phyloP scores from a whole-genome alignment of 2,888 invertebrate genomes.

The Limnephilus auricula region DNA sequence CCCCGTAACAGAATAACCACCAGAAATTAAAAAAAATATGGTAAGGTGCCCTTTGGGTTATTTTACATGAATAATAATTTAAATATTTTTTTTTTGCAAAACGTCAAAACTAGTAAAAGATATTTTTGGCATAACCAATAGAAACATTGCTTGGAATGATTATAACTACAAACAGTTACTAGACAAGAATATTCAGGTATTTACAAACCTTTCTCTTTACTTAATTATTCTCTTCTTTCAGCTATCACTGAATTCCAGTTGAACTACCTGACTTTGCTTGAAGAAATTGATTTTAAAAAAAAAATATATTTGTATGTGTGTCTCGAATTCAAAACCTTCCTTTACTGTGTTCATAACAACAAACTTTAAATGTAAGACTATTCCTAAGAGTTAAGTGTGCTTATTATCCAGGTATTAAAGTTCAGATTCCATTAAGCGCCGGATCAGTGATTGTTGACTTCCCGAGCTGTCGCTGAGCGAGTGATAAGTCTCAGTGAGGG shows the following conservation, averaged over 20 bases:
- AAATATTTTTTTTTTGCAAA: neutral
- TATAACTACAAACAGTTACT: neutral
- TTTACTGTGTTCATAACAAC: neutral
- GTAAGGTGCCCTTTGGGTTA: neutral
- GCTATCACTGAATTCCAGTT: neutral
- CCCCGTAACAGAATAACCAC: neutral
- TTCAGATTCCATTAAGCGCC: neutral
- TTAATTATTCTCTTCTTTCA: neutral
- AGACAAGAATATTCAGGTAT: neutral
- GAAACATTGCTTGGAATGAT: neutral
- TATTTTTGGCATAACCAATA: neutral
- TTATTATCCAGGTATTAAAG: constrained; percentile 42
- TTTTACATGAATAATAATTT: neutral
- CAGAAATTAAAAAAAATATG: neutral
- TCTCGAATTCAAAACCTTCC: neutral
- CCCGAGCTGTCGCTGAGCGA: constrained; percentile 23
- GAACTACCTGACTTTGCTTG: neutral
- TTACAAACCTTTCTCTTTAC: neutral
- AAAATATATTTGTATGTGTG: neutral
- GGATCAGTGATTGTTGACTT: constrained; percentile 15
- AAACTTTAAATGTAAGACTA: neutral
- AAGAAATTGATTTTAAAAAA: no score
- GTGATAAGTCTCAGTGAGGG: constrained; percentile 39
- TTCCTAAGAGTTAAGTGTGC: neutral
- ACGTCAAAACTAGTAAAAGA: no score